Evolutionary conservation across 2,113 vertebrate genomes (phyloP).

Genomic region (Haemorhous mexicanus): DNA sequence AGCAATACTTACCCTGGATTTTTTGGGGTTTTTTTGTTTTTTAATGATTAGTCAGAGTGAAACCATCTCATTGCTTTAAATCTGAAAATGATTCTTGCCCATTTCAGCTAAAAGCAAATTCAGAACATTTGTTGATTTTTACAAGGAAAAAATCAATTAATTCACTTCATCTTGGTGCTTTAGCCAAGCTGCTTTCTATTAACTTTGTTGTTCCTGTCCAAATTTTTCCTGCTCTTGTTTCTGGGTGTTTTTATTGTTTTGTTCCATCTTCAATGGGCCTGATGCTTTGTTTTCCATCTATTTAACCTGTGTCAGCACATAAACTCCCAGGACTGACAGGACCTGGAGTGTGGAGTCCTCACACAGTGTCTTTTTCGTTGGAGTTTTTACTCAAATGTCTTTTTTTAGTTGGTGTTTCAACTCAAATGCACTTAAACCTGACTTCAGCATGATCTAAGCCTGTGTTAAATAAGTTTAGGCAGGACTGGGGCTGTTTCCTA

Average conservation of each 20-base stretch:
- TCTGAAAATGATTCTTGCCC: neutral
- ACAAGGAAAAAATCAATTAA: neutral
- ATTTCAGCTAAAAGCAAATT: conserved; percentile 6
- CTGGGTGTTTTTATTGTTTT: neutral
- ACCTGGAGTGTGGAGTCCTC: neutral
- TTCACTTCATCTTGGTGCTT: neutral
- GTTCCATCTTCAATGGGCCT: neutral
- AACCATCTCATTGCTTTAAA: neutral
- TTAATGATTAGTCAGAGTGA: neutral
- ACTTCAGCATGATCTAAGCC: neutral
- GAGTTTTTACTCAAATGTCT: neutral
- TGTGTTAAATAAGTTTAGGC: neutral
- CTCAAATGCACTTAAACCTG: neutral
- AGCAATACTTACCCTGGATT: neutral
- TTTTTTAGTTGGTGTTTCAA: neutral
- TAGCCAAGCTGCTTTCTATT: neutral
- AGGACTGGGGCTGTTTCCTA: neutral
- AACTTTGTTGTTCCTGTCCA: neutral
- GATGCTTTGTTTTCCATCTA: neutral
- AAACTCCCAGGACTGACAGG: neutral
- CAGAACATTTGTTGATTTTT: neutral
- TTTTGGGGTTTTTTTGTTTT: neutral
- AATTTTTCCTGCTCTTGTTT: neutral
- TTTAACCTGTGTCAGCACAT: neutral
- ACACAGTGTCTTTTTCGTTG: neutral